Conservation (phyloP, 2,888 invertebrate genomes). For the Drosophila meridiana region DNA sequence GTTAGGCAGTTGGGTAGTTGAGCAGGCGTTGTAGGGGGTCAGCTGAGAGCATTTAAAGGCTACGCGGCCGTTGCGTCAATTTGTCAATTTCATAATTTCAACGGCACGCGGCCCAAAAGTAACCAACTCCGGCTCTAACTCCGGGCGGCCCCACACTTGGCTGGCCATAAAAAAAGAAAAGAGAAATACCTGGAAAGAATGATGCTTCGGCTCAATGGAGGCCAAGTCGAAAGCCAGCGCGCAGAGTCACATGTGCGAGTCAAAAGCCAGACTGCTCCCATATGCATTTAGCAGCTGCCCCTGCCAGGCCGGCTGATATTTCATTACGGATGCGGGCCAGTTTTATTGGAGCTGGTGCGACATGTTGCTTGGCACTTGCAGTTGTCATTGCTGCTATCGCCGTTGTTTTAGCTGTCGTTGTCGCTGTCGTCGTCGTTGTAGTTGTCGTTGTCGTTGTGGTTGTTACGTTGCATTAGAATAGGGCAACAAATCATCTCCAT, state of each 20-base stretch:
- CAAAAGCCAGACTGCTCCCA: constrained; percentile 56
- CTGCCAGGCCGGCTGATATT: constrained; percentile 13
- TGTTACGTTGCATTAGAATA: constrained; percentile 72
- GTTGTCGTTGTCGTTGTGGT: constrained; percentile 25
- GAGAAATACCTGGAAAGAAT: constrained; percentile 45
- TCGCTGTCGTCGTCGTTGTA: constrained; percentile 12
- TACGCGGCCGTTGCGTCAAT: constrained; percentile 72
- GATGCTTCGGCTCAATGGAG: constrained; percentile 45
- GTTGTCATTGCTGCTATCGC: constrained; percentile 11
- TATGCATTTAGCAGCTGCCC: constrained; percentile 27
- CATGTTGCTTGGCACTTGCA: constrained; percentile 52
- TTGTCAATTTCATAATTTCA: constrained; percentile 82
- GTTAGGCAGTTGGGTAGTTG: constrained; percentile 39
- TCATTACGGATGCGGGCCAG: constrained; percentile 50
- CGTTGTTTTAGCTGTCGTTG: constrained; percentile 2
- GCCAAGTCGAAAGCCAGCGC: constrained; percentile 53
- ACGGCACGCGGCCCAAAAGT: constrained; percentile 59
- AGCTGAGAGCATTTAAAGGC: constrained; percentile 51
- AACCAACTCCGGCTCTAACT: constrained; percentile 18
- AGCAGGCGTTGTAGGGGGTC: constrained; percentile 66
- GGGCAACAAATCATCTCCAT: constrained; percentile 82
- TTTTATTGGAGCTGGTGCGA: constrained; percentile 55
- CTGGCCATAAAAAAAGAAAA: constrained; percentile 32
- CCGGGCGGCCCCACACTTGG: constrained; percentile 51
- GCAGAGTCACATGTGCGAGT: constrained; percentile 59